These are phyloP conservation scores for Anisognathus igniventris DNA, from an alignment of 2,797 vertebrate genomes.

Conservation along the genomic window DNA sequence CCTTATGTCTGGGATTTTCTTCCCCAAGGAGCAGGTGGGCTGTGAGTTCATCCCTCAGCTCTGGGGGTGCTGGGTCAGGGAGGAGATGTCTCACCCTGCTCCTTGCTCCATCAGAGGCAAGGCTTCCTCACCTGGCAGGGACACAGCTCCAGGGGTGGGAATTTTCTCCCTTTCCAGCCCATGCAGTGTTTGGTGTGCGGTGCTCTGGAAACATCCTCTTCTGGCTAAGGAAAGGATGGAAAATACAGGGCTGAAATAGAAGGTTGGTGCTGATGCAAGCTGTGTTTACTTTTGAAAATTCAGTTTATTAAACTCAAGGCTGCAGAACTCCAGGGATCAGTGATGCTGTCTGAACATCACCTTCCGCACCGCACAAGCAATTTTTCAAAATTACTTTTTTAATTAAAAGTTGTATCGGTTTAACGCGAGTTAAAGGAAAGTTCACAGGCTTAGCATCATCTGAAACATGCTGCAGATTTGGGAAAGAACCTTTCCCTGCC, in stretches of 20 bases:
- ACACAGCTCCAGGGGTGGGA: neutral
- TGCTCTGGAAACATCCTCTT: neutral
- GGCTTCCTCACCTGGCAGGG: neutral
- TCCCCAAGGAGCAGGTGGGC: neutral
- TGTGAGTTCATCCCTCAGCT: neutral
- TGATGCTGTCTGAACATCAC: conserved; percentile 46
- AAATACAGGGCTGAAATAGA: neutral
- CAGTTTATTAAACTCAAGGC: conserved; percentile 62
- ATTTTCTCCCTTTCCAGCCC: neutral
- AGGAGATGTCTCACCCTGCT: neutral
- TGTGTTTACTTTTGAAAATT: conserved; percentile 69
- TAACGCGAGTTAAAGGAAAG: conserved; percentile 44
- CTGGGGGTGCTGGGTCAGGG: neutral
- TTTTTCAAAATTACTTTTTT: conserved; percentile 69
- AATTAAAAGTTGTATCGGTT: conserved; percentile 68
- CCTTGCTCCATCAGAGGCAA: neutral
- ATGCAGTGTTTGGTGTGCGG: neutral
- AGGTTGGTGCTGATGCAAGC: conserved; percentile 33
- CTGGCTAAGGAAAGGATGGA: neutral
- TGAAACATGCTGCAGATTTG: neutral
- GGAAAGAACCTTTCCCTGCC: neutral
- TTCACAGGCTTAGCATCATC: neutral
- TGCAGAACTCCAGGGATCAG: conserved; percentile 64
- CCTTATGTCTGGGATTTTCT: neutral
- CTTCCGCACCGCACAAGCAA: conserved; percentile 27